Evolutionary conservation across 2,797 vertebrate genomes (phyloP).

Genomic region (Babyrousa celebensis): DNA sequence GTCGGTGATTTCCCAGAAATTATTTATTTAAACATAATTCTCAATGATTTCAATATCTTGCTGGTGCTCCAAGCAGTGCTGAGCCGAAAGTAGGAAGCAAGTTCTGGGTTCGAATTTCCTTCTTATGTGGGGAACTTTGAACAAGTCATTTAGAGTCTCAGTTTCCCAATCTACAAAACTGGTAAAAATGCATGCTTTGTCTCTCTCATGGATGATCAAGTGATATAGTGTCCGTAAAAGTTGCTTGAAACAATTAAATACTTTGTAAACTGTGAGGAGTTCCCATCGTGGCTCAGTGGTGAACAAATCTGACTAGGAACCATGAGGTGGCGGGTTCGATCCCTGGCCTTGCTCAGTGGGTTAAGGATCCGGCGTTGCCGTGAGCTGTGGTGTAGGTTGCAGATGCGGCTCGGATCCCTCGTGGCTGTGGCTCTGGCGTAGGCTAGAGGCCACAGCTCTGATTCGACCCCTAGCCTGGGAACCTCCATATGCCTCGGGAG

Average conservation of each 20-base stretch:
- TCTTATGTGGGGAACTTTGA: slow-evolving; percentile 4
- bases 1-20: not conserved
- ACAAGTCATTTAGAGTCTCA: not conserved
- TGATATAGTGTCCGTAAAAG: not conserved
- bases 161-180: not conserved
- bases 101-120: not conserved
- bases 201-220: not conserved
- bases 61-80: not conserved
- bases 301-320: no score
- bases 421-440: no score
- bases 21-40: not conserved
- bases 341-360: no score
- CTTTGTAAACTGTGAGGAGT: not conserved
- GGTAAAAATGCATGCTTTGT: not conserved
- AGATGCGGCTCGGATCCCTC: no score
- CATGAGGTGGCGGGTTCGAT: no score
- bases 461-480: no score
- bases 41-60: not conserved
- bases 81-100: not conserved
- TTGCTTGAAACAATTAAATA: not conserved
- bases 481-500: no score
- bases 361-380: no score
- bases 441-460: no score
- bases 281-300: no score
- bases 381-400: no score